A percentile compares a stretch with the other conserved stretches of the same genome.
Conservation (phyloP, 2,113 vertebrate species). For the Phyllostomus hastatus region DNA sequence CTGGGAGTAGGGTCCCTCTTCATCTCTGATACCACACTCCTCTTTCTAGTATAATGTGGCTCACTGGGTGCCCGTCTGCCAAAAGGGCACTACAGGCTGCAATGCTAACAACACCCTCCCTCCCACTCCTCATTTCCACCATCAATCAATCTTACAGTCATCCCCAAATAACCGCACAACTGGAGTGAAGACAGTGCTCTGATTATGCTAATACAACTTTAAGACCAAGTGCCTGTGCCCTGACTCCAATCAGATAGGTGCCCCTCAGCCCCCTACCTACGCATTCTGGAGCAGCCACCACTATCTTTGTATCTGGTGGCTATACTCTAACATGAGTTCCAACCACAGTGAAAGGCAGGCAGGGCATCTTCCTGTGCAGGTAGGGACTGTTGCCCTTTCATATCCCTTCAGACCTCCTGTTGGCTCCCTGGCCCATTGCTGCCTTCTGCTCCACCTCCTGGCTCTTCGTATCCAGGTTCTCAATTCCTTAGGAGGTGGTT, state of each 20-base stretch:
- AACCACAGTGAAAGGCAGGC: background rate
- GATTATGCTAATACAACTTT: background rate
- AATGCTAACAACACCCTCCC: background rate
- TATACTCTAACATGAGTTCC: background rate
- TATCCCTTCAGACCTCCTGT: background rate
- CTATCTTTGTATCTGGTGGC: background rate
- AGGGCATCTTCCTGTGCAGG: background rate
- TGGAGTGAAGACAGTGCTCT: background rate
- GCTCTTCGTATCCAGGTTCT: background rate
- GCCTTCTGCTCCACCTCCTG: background rate
- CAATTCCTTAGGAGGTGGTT: background rate
- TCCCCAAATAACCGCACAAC: background rate
- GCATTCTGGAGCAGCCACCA: background rate
- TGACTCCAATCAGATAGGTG: background rate
- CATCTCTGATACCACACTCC: background rate
- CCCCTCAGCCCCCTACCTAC: rapidly evolving
- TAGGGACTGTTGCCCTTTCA: background rate
- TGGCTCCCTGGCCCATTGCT: background rate
- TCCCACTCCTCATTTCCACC: background rate
- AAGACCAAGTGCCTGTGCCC: background rate
- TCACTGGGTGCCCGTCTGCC: background rate
- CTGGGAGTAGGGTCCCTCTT: background rate
- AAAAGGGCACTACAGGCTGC: background rate
- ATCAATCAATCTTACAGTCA: background rate
- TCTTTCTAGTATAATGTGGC: background rate